phyloP scores from a whole-genome alignment of 2,797 vertebrate species.

The Sebastes elongatus region DNA sequence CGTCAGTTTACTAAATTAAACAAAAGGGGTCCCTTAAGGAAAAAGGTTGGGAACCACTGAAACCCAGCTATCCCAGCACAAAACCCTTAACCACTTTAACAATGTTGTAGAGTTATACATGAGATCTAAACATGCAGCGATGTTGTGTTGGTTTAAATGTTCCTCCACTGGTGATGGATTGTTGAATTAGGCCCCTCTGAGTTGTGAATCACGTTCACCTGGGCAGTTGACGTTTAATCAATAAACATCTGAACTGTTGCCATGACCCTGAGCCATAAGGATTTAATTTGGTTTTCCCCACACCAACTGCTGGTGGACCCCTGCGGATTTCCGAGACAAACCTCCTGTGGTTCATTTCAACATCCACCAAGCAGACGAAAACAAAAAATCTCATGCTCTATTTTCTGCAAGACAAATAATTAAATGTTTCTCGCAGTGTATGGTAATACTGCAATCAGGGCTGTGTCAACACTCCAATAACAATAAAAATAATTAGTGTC shows the following conservation, averaged over 20 bases:
- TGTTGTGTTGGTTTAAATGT: conserved; percentile 68
- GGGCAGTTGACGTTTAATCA: conserved; percentile 92
- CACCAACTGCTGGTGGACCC: conserved; percentile 64
- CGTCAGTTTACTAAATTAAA: fast-evolving
- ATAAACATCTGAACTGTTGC: conserved; percentile 88
- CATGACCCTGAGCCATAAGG: conserved; percentile 83
- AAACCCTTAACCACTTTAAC: neutral
- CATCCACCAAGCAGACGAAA: conserved; percentile 47
- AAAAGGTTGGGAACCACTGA: no score
- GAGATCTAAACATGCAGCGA: conserved; percentile 34
- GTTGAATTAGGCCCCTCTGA: conserved; percentile 68
- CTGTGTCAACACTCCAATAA: conserved; percentile 47
- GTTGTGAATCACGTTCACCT: conserved; percentile 94
- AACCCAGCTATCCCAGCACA: neutral
- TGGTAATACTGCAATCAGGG: conserved; percentile 30
- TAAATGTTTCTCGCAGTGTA: conserved; percentile 36
- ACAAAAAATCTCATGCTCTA: conserved; percentile 55
- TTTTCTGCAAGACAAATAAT: conserved; percentile 67
- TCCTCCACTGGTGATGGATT: conserved; percentile 73
- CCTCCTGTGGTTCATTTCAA: conserved; percentile 64
- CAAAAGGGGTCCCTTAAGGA: no score
- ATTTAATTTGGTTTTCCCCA: conserved; percentile 79
- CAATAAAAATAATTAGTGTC: neutral
- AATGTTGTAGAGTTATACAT: neutral
- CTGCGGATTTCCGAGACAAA: conserved; percentile 63